Evolutionary conservation across 2,888 invertebrate genomes (phyloP), one percentile per base, ranked within the genome.

Genomic region (Leucophenga maculata): DNA sequence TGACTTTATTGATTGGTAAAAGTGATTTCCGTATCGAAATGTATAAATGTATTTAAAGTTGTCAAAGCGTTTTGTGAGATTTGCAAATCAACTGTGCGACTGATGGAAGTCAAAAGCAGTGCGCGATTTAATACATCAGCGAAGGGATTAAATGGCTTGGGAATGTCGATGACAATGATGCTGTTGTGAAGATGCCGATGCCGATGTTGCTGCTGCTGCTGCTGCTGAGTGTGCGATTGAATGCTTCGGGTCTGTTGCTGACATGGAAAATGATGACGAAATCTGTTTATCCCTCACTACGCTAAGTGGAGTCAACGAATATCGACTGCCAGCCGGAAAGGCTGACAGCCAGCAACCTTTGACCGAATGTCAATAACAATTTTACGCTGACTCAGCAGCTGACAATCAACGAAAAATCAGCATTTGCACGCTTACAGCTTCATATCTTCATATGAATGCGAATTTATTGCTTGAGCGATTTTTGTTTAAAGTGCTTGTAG

Each of bases 361-460:
- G 60, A 13, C 32, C 16, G n/a, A 39, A 32, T 60, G 60, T 60
- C 60, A 60, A 60, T 39, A 60, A 32, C 60, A 39, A 46, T 64
- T 48, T 57, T 64, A 20, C 70, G 77, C 84, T 84, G 78, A 80
- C 75, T 82, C 82, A 80, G 81, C 79, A 79, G 79, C 73, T 78
- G 77, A 75, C 80, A 82, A 82, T 82, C 84, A 82, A 72, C 73
- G 71, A 26, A 65, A 62, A 22, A 57, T 22, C n/a, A 57, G 26
- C 22, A 57, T 26, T 57, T 57, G 50, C 50, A 50, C 22, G 26
- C 62, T 18, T 20, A 48, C 62, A 11, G 46, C 14, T 64, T 18
- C 46, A 64, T 8, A 39, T n/a, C n/a, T 1, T 39, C 26, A 4
- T 26, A 26, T 26, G 26, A 39, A 39, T 39, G 8, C 11, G 39